Percentiles rank a stretch among this genome's conserved stretches.
Conservation (phyloP, 2,888 invertebrate genomes). For the Serrognathus titanus region DNA sequence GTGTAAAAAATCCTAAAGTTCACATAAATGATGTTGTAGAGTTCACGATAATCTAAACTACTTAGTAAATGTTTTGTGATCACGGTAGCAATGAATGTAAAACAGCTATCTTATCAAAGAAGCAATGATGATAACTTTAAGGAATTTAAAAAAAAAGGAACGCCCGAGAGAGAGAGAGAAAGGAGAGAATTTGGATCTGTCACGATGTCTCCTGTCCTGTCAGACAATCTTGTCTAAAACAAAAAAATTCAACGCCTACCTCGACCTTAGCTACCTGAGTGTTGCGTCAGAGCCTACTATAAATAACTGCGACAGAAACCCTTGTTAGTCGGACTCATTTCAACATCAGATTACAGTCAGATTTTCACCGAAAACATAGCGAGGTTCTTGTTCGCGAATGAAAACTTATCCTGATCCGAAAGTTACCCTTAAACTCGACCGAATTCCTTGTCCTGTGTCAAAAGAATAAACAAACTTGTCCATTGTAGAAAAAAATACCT, state of each 20-base stretch:
- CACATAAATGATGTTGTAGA: background rate
- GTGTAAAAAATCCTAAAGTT: too few relatives aligned
- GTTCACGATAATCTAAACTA: conserved; percentile 37
- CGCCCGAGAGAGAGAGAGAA: conserved; percentile 20
- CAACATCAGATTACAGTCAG: conserved; percentile 45
- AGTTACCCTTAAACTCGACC: conserved; percentile 41
- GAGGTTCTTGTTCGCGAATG: conserved; percentile 21
- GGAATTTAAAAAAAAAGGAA: conserved; percentile 34
- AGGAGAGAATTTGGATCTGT: conserved; percentile 39
- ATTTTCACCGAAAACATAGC: conserved; percentile 22
- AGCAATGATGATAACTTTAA: conserved; percentile 39
- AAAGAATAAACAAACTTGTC: conserved; percentile 47
- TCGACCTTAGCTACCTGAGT: conserved; percentile 48
- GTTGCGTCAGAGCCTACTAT: conserved; percentile 48
- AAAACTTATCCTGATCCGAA: conserved; percentile 32
- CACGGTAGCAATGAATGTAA: conserved; percentile 42
- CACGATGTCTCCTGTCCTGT: conserved; percentile 43
- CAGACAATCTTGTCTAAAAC: conserved; percentile 37
- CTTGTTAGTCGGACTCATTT: conserved; percentile 45
- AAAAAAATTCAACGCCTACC: conserved; percentile 46
- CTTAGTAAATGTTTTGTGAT: conserved; percentile 43
- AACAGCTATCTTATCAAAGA: conserved; percentile 43
- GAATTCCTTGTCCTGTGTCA: conserved; percentile 43
- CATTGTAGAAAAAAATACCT: conserved; percentile 37
- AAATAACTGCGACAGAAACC: conserved; percentile 50